Evolutionary conservation across 2,797 vertebrate species (phyloP), one percentile per base, ranked within the genome.

Genomic region (Champsocephalus esox): DNA sequence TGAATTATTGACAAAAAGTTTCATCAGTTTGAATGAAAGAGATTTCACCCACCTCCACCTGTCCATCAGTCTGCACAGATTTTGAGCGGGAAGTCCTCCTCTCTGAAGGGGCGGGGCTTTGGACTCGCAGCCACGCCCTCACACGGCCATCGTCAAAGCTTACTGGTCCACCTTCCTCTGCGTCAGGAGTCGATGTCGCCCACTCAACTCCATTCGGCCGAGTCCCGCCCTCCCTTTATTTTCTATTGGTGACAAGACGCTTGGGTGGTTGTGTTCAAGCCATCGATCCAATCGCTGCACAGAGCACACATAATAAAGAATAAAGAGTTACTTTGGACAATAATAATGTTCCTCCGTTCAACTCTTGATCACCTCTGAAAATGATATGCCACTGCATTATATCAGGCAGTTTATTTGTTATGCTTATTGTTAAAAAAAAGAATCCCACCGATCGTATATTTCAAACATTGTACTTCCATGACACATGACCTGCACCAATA

Each of bases 41-140:
- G 54, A 59, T 16, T 52, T 16, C 21, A 57, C 73, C 24, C 82
- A 89, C 90, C 88, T 85, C 73, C 48, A 34, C 50, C 66, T 64
- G 45, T 9, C 5, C 5, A 0, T 91, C 92, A 0, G 94, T 94
- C 87, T 94, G 94, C 72, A 92, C 90, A 0, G 86, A 90, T 80
- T 73, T 92, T n/a, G 84, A 93, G 57, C 88, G 91, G 79, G 63
- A 86, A 21, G 67, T 70, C 6, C 9, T 70, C 28, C 44, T 67
- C 46, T 75, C 78, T 0, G 38, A 9, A 1, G 66, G 57, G 73
- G 70, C 12, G 61, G 68, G 46, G 43, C 85, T 83, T 75, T 95
- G 93, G 43, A 91, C 84, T 1, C 87, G 90, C 12, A 96, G 93
- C 95, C 95, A 96, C 57, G 91, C 94, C 66, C 92, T 89, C 59